Evolutionary conservation across 2,888 invertebrate species (phyloP), one percentile per base, ranked within the genome.

Genomic region (Tenthredo distinguenda): DNA sequence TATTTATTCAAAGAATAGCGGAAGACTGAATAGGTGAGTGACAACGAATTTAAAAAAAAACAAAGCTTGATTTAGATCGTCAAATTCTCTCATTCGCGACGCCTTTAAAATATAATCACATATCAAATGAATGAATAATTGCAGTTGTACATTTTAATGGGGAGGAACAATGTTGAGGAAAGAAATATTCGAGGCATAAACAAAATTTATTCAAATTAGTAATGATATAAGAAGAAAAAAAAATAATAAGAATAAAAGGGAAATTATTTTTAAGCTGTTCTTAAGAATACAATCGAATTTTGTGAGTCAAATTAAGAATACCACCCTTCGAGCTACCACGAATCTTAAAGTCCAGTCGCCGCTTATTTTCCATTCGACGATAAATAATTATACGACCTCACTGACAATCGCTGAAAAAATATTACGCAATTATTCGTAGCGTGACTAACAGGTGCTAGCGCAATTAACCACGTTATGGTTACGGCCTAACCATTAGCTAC

Each of bases 401-500:
- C 34, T 34, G 68, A 68, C 62, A 62, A 62, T 62, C 9, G 21
- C 12, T 10, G 62, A 74, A 74, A 74, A 74, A 74, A 74, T 43
- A 74, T 43, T 40, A 26, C 74, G 43, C 40, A 26, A 74, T 43
- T 74, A 43, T 74, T 74, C 26, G 12, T 21, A 74, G 74, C 18
- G 55, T 85, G 89, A 68, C 90, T 90, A 91, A 92, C 91, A 92
- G 91, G 91, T 91, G 91, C 90, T 87, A 88, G 90, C 89, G 89
- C 91, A 92, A 92, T 92, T 92, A 92, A 92, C 90, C 89, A 86
- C 89, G 90, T 91, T 92, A 92, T 90, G 91, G 89, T 90, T 92
- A 91, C 90, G 89, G 90, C 90, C 85, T 85, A 85, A 85, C 85
- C 86, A 74, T 82, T 72, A 47, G 37, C 34, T 72, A 37, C 83